Conservation (phyloP, 2,113 vertebrate species). For the Callipepla squamata region DNA sequence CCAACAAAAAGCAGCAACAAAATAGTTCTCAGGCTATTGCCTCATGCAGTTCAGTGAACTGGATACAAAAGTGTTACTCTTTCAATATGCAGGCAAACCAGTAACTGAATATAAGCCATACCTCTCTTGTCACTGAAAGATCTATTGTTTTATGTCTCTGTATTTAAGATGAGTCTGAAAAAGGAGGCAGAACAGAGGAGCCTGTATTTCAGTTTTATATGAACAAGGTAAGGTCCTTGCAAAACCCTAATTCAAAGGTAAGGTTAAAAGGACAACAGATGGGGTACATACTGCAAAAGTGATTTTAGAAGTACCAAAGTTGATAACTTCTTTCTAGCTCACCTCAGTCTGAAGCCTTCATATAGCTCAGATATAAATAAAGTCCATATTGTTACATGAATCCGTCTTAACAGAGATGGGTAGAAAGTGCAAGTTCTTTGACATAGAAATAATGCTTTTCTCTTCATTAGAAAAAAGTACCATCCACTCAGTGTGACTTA, state of each 20-base stretch:
- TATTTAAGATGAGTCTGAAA: neutral
- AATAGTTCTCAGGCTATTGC: neutral
- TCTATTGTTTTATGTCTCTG: neutral
- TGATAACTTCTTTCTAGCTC: neutral
- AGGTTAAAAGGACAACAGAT: neutral
- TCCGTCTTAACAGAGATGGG: neutral
- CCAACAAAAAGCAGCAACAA: neutral
- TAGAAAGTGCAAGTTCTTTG: neutral
- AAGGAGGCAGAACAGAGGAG: neutral
- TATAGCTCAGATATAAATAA: neutral
- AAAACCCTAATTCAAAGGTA: neutral
- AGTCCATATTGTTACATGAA: neutral
- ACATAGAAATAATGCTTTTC: neutral
- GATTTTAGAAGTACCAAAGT: neutral
- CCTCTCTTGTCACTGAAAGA: neutral
- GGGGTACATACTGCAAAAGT: neutral
- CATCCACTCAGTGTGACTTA: neutral
- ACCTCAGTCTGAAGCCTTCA: neutral
- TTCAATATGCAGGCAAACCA: neutral
- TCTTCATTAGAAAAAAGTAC: neutral
- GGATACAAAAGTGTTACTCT: neutral
- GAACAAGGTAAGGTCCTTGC: neutral
- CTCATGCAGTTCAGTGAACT: neutral
- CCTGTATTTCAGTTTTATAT: neutral
- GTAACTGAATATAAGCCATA: neutral